Evolutionary conservation across 1,140 invertebrate species (phyloP), one percentile per base, ranked within the genome.

Genomic region (Plectrocnemia conspersa): DNA sequence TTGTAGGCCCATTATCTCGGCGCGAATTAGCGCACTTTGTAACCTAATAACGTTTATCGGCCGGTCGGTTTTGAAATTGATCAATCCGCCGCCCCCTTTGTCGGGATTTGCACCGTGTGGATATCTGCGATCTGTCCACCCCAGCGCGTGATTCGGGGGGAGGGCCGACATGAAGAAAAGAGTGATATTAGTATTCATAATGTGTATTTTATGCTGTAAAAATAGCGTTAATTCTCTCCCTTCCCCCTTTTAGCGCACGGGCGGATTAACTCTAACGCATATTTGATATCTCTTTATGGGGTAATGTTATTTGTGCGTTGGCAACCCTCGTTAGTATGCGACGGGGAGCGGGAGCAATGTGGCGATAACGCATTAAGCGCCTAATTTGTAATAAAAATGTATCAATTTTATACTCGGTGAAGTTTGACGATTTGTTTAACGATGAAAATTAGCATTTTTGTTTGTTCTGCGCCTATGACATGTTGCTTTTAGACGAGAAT

Each of bases 101-200:
- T 15, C 42, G 42, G 42, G 27, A 25, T 25, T 15, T 15, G 9
- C 36, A 40, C 36, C 16, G 16, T 15, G 9, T 15, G 21, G 16
- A 15, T 13, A 40, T 19, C n/a, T 2, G 15, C 13, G 40, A 9
- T 18, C 19, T 13, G 40, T 22, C 19, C 22, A 42, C 13, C 10
- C 15, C 10, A 15, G 7, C 42, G 47, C 22, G 22, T 38, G 33
- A 50, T 50, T 50, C 19, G 18, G 25, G 47, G 47, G 47, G 47
- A 38, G 47, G 33, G 47, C 19, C 33, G 47, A 50, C 36, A 50
- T 25, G 47, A 13, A 21, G 40, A 23, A 50, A 50, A 33, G 40
- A 50, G 47, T 38, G 47, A 50, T 50, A 50, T 50, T 50, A 50
- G 47, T 50, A 50, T 50, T 50, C 47, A 50, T 50, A 50, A 50